phyloP scores from a whole-genome alignment of 2,797 vertebrate genomes.

The Pangasius mekongensis region DNA sequence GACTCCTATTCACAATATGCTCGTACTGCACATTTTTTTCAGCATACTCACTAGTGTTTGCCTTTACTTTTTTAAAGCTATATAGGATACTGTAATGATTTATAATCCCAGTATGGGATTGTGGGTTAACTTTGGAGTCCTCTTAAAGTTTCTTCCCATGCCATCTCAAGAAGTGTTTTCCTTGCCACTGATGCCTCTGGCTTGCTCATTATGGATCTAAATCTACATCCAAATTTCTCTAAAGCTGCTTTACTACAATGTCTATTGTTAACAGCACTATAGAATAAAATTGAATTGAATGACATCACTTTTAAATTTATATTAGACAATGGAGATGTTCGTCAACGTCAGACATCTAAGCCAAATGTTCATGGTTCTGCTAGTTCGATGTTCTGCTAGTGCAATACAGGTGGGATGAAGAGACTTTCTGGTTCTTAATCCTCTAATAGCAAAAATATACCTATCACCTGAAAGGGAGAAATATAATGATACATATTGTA shows the following conservation, averaged over 20 bases:
- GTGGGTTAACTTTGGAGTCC: neutral
- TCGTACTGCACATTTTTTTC: neutral
- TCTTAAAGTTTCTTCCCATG: neutral
- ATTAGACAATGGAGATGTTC: conserved; percentile 1
- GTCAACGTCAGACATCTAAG: conserved; percentile 1
- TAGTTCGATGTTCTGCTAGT: neutral
- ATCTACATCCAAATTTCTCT: neutral
- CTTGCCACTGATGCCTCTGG: neutral
- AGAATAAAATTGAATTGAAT: neutral
- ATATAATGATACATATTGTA: conserved; percentile 44
- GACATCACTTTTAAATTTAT: conserved; percentile 4
- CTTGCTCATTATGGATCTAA: neutral
- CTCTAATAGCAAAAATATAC: conserved; percentile 23
- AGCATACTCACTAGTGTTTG: neutral
- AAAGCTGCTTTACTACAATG: neutral
- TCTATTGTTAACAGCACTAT: neutral
- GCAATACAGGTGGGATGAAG: conserved; percentile 30
- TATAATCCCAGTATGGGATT: neutral
- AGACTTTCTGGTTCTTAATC: conserved; percentile 31
- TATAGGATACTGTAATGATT: neutral
- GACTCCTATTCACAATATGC: conserved; percentile 1
- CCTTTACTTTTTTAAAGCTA: neutral
- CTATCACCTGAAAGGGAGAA: conserved; percentile 23
- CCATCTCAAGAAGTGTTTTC: neutral
- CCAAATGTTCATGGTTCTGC: conserved; percentile 16